phyloP scores from a whole-genome alignment of 1,140 invertebrate species.

The Heterodera schachtii region DNA sequence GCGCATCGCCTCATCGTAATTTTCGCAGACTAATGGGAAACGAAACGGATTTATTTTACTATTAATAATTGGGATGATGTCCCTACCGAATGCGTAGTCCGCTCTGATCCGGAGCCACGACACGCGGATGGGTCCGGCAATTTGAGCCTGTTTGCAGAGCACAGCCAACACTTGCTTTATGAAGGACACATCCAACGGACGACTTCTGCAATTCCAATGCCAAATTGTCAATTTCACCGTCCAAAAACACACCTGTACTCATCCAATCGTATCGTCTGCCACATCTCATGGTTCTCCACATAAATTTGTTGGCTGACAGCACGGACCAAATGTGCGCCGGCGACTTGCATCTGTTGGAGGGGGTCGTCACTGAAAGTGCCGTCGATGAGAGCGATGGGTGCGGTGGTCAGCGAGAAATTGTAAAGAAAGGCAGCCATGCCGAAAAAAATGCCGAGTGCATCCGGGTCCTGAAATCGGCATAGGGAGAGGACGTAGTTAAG shows the following conservation, averaged over 20 bases:
- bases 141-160: constrained; percentile 28
- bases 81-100: constrained; percentile 35
- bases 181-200: constrained; percentile 25
- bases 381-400: neutral
- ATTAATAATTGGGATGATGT: neutral
- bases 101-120: constrained; percentile 31
- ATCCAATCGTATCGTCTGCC: constrained; percentile 23
- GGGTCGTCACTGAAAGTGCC: neutral
- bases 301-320: constrained; percentile 15
- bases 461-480: constrained; percentile 19
- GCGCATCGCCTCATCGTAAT: constrained; percentile 23
- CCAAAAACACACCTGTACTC: constrained; percentile 7
- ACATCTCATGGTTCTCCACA: constrained; percentile 20
- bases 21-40: constrained; percentile 24
- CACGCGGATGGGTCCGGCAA: constrained; percentile 31
- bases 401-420: constrained; percentile 21
- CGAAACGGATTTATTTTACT: neutral
- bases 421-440: constrained; percentile 11
- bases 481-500: neutral
- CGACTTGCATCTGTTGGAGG: neutral
- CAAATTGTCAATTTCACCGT: neutral
- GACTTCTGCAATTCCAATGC: neutral
- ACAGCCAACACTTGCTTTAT: constrained; percentile 35
- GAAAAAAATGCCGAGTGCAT: constrained; percentile 12
- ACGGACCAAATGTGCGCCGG: constrained; percentile 10